Base-by-base conservation (phyloP, 1,140 invertebrate species). In the Bombus superbus region DNA sequence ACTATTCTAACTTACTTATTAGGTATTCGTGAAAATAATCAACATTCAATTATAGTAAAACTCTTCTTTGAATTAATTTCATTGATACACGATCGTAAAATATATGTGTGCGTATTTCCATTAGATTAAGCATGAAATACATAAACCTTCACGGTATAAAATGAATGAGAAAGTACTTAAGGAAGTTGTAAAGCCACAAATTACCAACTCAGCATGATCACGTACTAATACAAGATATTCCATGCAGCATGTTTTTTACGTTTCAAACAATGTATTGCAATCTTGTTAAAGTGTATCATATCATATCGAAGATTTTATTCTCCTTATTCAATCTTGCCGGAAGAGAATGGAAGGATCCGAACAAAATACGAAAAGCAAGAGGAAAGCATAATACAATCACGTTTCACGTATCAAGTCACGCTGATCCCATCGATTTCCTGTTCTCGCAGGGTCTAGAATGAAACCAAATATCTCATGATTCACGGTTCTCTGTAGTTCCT, bases 381-480 rank as follows among this genome's bases (percentile, higher is more conserved):
- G 9, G 11, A 8, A 42, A 64, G 6, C 57, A 64, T 64, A 77
- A 53, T 62, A 44, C 59, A 40, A 78, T 78, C 75, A 59, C 57
- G 57, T 62, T 78, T 42, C 57, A 64, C 75, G 75, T 64, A 64
- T 78, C 57, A 18, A 78, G 57, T 62, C 62, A 64, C 40, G 42
- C n/a, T 44, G 28, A 15, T 25, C 18, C 42, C 28, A 10, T 25
- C 73, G 18, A 53, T 53, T 64, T 77, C 35, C 75, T 28, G n/a
- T 62, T 62, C 42, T 53, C 28, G n/a, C 22, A n/a, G 25, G 38
- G 13, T 59, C 53, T 13, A 28, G 13, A 78, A 64, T 32, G 59
- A 78, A 42, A 78, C 3, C 59, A 42, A 78, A 64, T 64, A 28
- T 62, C 28, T 25, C 28, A 18, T 53, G 47, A 53, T 53, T 47